Base-by-base conservation (phyloP, 2,113 vertebrate genomes). In the Recurvirostra avosetta region DNA sequence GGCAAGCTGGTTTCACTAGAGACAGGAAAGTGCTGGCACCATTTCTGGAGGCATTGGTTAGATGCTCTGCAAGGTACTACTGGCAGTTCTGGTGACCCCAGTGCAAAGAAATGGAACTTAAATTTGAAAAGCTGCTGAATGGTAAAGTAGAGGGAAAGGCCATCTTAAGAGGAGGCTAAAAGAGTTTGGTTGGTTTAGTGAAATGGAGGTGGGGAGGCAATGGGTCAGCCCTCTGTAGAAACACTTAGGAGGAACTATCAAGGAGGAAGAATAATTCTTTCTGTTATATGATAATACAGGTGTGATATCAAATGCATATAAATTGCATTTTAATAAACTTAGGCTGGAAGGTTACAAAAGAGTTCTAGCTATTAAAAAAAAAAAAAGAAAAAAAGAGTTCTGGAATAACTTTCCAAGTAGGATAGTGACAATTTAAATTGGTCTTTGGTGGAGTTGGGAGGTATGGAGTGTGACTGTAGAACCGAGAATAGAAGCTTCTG, bases 401-500 rank as follows among this genome's bases (percentile, higher is more conserved):
- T 71, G 50, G 30, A 81, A 41, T 78, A 74, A 45, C 8, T 71
- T 85, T 50, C 12, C 38, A 36, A 8, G 40, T 45, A 47, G 17
- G 47, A 34, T 45, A 53, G 10, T 45, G 27, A 61, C 19, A 88
- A 63, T 29, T 75, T 67, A 11, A 78, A 41, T 74, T 81, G 36
- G 47, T 81, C 13, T 21, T 45, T 9, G 10, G 40, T 87, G 45
- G 40, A 66, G 14, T 2, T 90, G n/a, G 19, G 19, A 75, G 47
- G 4, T 40, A 23, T 53, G 52, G 71, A 85, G 23, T 49, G 41
- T 47, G 59, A 70, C 34, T 0, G 0, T 6, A 34, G 15, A 40
- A 30, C 45, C 61, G 34, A 52, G 55, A 86, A 15, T 52, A 65
- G 15, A 76, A n/a, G 15, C 34, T 26, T 5, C 4, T 77, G 50